Conservation (phyloP, 2,888 invertebrate species). For the Cheiracanthium punctorium region DNA sequence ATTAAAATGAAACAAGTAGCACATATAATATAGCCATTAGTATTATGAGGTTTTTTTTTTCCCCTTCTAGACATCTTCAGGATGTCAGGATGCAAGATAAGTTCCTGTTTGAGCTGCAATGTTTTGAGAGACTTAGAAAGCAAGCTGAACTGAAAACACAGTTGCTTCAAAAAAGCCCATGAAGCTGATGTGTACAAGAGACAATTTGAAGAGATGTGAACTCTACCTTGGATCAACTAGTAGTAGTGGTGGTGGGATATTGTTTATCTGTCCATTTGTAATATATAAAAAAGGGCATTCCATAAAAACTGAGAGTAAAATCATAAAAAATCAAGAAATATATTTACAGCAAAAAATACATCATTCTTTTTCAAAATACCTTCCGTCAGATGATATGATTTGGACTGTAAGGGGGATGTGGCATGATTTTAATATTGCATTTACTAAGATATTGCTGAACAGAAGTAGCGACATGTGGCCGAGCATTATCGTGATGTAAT, state of each 20-base stretch:
- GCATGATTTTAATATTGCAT: too few species aligned
- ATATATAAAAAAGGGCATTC: too few species aligned
- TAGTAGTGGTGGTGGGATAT: conserved; percentile 30
- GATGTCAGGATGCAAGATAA: conserved; percentile 42
- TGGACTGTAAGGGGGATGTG: too few species aligned
- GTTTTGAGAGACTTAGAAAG: conserved; percentile 59
- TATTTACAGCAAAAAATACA: too few species aligned
- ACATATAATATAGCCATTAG: background rate
- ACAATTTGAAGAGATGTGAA: conserved; percentile 62
- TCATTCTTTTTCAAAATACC: too few species aligned
- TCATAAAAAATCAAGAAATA: too few species aligned
- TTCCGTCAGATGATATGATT: too few species aligned
- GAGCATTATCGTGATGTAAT: too few species aligned
- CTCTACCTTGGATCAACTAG: conserved; percentile 34
- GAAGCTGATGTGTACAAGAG: conserved; percentile 69
- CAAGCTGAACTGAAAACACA: conserved; percentile 69
- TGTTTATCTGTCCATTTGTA: conserved; percentile 11
- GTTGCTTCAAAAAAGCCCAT: conserved; percentile 69
- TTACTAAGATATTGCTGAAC: too few species aligned
- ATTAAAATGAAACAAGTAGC: background rate
- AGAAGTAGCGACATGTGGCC: too few species aligned
- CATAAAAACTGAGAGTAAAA: too few species aligned
- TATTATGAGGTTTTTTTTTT: background rate
- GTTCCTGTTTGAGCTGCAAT: conserved; percentile 63
- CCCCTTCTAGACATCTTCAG: background rate